These are phyloP conservation scores for Latrodectus geometricus DNA, from an alignment of 1,140 invertebrate genomes.

Conservation along the genomic window DNA sequence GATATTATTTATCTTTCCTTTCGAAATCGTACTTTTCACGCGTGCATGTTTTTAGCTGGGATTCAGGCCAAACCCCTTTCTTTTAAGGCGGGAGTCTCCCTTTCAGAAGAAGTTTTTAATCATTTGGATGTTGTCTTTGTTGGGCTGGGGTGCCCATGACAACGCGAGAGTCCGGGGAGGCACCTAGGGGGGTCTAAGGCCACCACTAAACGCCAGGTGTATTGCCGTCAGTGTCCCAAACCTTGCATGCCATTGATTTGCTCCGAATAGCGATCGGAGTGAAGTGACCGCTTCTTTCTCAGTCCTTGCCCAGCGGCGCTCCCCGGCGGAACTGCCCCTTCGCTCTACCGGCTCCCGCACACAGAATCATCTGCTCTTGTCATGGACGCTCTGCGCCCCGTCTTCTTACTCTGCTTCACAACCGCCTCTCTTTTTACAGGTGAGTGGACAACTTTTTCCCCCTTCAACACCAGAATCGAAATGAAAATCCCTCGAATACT, in stretches of 20 bases:
- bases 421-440: slow-evolving; percentile 10
- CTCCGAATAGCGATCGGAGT: slow-evolving; percentile 33
- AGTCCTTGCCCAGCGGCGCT: slow-evolving; percentile 46
- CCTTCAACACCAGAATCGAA: too few species aligned
- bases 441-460: not conserved
- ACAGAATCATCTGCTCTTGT: slow-evolving; percentile 18
- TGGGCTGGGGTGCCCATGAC: slow-evolving; percentile 46
- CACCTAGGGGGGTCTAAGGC: slow-evolving; percentile 19
- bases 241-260: slow-evolving; percentile 53
- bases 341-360: not conserved
- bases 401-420: not conserved
- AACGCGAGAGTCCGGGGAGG: slow-evolving; percentile 39
- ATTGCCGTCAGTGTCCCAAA: slow-evolving; percentile 54
- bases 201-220: slow-evolving; percentile 47
- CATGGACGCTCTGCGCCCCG: not conserved
- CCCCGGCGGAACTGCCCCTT: not conserved
- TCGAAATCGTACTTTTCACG: too few species aligned
- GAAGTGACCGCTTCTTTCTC: slow-evolving; percentile 21
- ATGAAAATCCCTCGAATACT: too few species aligned
- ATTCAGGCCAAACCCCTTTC: too few species aligned
- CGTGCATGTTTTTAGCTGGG: too few species aligned
- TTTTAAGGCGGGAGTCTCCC: too few species aligned
- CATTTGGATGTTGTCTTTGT: slow-evolving; percentile 60
- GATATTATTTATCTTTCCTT: too few species aligned
- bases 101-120: slow-evolving; percentile 48